Evolutionary conservation across 2,888 invertebrate genomes (phyloP), one percentile per base, ranked within the genome.

Genomic region (Lingula anatina): DNA sequence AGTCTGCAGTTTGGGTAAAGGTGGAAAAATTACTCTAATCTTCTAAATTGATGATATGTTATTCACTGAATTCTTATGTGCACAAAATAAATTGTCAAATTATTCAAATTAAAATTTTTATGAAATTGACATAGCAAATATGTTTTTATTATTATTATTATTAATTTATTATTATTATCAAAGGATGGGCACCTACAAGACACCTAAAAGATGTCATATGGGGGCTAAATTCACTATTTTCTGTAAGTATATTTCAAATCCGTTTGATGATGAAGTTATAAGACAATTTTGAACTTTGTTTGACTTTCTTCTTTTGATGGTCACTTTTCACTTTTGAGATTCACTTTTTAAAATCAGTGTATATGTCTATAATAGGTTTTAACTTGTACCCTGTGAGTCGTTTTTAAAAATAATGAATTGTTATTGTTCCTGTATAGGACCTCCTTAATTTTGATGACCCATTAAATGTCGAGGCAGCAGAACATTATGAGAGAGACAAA

Each of bases 391-490:
- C 15, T 37, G n/a, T n/a, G n/a, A n/a, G n/a, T n/a, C n/a, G 39
- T 39, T 12, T 7, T 18, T 12, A 9, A 39, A 20, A 9, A 7
- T 31, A 15, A 31, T 43, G 39, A 15, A 31, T 48, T 31, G 31
- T 55, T 43, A 15, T 23, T 53, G 43, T 44, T 50, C 43, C 44
- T 46, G 66, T 66, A 47, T 78, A 91, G 90, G 95, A 95, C 81
- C 83, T 95, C 62, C 80, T 94, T 65, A 95, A 95, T 80, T 95
- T 95, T 78, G 93, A 95, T 65, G 95, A 95, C 78, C 93, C 95
- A 12, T 80, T 95, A 49, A 95, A 95, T 77, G 86, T 88, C 68
- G 90, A 91, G 78, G 94, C 94, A 47, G 92, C 94, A 0, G 90
- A 93, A 68, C 86, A 90, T 82, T 94, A 88, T 78, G 84, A 86